Evolutionary conservation across 2,888 invertebrate species (phyloP).

Genomic region (Drosophila austrosaltans): DNA sequence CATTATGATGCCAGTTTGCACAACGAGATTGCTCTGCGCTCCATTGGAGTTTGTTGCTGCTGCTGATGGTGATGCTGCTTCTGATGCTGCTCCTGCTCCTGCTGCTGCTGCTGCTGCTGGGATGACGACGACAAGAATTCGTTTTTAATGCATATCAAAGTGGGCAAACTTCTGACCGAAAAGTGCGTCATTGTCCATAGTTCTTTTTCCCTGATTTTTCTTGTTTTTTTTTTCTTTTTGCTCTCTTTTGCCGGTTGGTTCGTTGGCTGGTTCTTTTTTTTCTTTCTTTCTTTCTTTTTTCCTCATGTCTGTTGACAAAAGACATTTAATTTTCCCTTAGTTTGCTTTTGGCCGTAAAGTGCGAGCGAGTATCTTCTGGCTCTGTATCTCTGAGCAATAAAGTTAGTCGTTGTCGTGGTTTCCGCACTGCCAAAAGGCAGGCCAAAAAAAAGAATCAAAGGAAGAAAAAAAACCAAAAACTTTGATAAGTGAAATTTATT

Average conservation of each 20-base stretch:
- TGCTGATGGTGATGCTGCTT: constrained; percentile 21
- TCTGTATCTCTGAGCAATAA: constrained; percentile 69
- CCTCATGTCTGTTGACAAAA: constrained; percentile 71
- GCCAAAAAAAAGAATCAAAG: not conserved
- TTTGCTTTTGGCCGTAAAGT: constrained; percentile 54
- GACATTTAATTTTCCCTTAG: constrained; percentile 74
- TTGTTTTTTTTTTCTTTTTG: constrained; percentile 17
- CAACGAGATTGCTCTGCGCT: constrained; percentile 74
- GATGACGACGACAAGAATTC: constrained; percentile 37
- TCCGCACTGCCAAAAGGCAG: constrained; percentile 26
- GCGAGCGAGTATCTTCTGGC: constrained; percentile 36
- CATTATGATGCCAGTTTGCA: constrained; percentile 79
- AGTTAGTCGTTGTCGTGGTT: constrained; percentile 54
- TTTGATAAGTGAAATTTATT: constrained; percentile 77
- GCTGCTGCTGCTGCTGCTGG: constrained; percentile 15
- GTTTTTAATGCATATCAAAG: constrained; percentile 75
- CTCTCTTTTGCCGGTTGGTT: not conserved
- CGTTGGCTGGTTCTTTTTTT: constrained; percentile 9
- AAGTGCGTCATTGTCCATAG: constrained; percentile 68
- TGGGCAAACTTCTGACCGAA: constrained; percentile 67
- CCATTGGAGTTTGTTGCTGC: constrained; percentile 60
- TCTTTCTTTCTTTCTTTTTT: constrained; percentile 28
- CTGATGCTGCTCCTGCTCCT: constrained; percentile 21
- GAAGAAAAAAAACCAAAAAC: constrained; percentile 44
- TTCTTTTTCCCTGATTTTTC: constrained; percentile 22